These are phyloP conservation scores for Drosophila maculinotata DNA, from an alignment of 2,888 invertebrate genomes.

Conservation along the genomic window DNA sequence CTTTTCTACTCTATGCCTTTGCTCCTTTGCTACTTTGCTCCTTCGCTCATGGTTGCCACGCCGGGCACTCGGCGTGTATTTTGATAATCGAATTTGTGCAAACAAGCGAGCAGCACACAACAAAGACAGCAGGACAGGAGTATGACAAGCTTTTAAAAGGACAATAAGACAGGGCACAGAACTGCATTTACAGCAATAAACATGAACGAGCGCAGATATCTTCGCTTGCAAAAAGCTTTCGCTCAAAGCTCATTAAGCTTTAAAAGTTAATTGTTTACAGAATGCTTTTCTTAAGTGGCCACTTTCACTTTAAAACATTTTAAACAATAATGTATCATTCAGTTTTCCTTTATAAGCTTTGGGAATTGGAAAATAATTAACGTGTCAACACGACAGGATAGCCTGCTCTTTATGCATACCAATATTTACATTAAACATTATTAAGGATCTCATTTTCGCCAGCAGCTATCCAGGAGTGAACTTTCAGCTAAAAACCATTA, in stretches of 20 bases:
- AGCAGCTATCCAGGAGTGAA: no score
- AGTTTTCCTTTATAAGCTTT: no score
- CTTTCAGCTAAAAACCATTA: no score
- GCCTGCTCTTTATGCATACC: no score
- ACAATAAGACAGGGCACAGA: slow-evolving; percentile 13
- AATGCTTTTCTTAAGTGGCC: no score
- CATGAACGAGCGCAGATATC: slow-evolving; percentile 5
- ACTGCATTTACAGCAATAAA: slow-evolving; percentile 45
- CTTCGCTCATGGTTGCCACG: no score
- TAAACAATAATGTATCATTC: no score
- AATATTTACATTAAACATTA: no score
- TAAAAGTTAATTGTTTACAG: background rate
- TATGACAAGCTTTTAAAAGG: slow-evolving; percentile 20
- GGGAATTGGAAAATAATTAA: no score
- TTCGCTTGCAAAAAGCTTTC: background rate
- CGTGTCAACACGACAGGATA: no score
- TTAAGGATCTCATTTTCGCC: no score
- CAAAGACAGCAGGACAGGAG: slow-evolving; percentile 14
- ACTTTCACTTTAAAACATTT: no score
- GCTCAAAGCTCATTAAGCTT: background rate
- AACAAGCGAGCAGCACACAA: slow-evolving; percentile 65
- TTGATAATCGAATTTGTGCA: slow-evolving; percentile 81
- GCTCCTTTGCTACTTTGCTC: slow-evolving; percentile 2
- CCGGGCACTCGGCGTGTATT: slow-evolving; percentile 46
- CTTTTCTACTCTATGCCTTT: background rate